A percentile compares a stretch with the other conserved stretches of the same genome.
These are phyloP conservation scores for Scaptomyza polygonia DNA, from an alignment of 2,888 invertebrate species.

Conservation along the genomic window DNA sequence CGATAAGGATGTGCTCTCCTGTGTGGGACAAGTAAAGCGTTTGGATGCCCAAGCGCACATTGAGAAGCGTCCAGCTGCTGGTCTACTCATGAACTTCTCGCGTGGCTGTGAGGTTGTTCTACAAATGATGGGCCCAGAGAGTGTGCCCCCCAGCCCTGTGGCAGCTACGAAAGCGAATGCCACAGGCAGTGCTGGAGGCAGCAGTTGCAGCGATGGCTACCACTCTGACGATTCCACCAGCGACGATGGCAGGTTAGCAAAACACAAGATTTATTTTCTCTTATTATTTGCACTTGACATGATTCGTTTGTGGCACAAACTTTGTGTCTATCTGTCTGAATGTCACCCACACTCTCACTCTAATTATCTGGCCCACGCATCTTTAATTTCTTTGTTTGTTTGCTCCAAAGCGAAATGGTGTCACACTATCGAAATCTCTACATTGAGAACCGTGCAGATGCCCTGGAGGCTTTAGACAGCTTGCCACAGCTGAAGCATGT, in stretches of 20 bases:
- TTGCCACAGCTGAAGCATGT: conserved; percentile 92
- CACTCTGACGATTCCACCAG: conserved; percentile 89
- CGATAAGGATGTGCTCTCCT: conserved; percentile 94
- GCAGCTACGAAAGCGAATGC: conserved; percentile 44
- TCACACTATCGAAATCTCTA: conserved; percentile 94
- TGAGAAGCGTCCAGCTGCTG: conserved; percentile 88
- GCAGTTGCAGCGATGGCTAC: conserved; percentile 91
- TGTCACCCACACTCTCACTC: conserved; percentile 51
- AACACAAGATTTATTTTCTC: conserved; percentile 15
- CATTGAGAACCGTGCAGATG: conserved; percentile 92
- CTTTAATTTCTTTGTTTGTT: conserved; percentile 3
- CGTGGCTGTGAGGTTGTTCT: conserved; percentile 91
- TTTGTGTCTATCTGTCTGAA: too few relatives aligned
- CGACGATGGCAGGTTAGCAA: conserved; percentile 83
- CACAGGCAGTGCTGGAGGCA: conserved; percentile 83
- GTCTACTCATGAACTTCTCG: conserved; percentile 90
- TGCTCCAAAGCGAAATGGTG: conserved; percentile 86
- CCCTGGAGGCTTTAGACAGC: conserved; percentile 93
- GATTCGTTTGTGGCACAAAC: conserved; percentile 30
- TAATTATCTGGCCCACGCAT: conserved; percentile 37
- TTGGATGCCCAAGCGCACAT: conserved; percentile 88
- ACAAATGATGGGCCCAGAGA: conserved; percentile 88
- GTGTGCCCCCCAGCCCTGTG: conserved; percentile 84
- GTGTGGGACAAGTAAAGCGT: conserved; percentile 88
- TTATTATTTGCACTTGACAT: conserved; percentile 55